A percentile compares a stretch with the other conserved stretches of the same genome.
Evolutionary conservation across 2,113 vertebrate genomes (phyloP).

Genomic region (Ameiurus melas): DNA sequence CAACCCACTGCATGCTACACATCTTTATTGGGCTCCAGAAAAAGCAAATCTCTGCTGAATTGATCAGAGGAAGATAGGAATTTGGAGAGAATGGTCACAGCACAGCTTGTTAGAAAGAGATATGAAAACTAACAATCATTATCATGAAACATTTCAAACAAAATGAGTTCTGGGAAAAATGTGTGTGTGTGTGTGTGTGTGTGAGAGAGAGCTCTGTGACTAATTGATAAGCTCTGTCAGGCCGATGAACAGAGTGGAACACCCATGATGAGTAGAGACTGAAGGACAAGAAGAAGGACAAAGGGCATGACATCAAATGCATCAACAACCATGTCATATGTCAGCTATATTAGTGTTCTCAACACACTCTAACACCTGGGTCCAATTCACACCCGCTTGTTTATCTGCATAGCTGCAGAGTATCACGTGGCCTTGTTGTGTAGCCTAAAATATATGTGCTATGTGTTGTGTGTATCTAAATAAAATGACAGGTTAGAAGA

Average conservation of each 20-base stretch:
- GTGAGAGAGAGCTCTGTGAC: slow-evolving; percentile 32
- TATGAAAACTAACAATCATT: slow-evolving; percentile 61
- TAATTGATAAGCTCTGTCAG: slow-evolving; percentile 56
- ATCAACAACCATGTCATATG: slow-evolving; percentile 38
- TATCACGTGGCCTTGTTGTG: background rate
- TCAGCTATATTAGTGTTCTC: background rate
- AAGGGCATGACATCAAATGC: slow-evolving; percentile 27
- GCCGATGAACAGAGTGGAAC: slow-evolving; percentile 24
- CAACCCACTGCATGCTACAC: slow-evolving; percentile 33
- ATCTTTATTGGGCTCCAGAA: slow-evolving; percentile 48
- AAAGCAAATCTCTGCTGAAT: slow-evolving; percentile 53
- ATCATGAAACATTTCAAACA: slow-evolving; percentile 57
- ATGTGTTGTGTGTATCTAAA: background rate
- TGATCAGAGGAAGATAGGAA: slow-evolving; percentile 61
- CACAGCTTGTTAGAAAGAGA: slow-evolving; percentile 49
- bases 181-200: background rate
- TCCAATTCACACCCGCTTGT: slow-evolving; percentile 1
- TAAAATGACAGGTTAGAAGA: background rate
- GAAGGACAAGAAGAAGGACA: slow-evolving; percentile 18
- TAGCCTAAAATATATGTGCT: background rate
- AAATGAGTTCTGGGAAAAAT: slow-evolving; percentile 56
- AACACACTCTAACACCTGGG: slow-evolving; percentile 8
- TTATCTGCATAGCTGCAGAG: background rate
- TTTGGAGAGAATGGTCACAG: slow-evolving; percentile 54
- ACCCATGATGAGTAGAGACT: slow-evolving; percentile 44